These are phyloP conservation scores for Patella caerulea DNA, from an alignment of 2,888 invertebrate genomes.

Conservation along the genomic window DNA sequence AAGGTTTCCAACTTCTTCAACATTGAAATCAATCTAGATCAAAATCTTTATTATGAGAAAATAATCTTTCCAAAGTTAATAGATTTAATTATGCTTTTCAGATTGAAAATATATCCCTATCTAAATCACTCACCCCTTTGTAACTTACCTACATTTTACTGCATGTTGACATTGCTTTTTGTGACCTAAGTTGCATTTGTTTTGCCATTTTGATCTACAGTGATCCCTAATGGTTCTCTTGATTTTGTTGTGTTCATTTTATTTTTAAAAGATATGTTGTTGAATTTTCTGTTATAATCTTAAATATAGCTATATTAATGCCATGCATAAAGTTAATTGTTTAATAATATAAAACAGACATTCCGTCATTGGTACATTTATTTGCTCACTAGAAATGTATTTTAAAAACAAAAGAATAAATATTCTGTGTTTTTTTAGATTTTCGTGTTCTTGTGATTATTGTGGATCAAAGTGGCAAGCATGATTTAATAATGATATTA, in stretches of 20 bases:
- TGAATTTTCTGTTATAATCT: no score
- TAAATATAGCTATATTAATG: no score
- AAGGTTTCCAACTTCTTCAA: no score
- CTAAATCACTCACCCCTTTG: background rate
- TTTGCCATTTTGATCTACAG: slow-evolving; percentile 20
- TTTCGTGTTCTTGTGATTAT: slow-evolving; percentile 26
- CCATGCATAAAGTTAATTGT: no score
- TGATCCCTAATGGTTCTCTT: slow-evolving; percentile 60
- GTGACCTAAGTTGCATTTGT: slow-evolving; percentile 11
- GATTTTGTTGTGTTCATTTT: slow-evolving; percentile 33
- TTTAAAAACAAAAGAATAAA: slow-evolving; percentile 18
- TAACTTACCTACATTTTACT: background rate
- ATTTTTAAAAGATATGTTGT: no score
- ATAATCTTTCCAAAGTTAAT: no score
- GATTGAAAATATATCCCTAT: no score
- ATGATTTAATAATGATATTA: background rate
- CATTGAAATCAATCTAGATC: no score
- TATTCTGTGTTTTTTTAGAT: slow-evolving; percentile 13
- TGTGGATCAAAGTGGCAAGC: slow-evolving; percentile 46
- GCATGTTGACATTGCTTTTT: slow-evolving; percentile 10
- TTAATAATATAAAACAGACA: no score
- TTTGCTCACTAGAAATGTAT: slow-evolving; percentile 13
- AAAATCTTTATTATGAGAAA: no score
- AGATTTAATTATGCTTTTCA: no score
- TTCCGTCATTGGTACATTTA: no score